A percentile compares a stretch with the other conserved stretches of the same genome.
These are phyloP conservation scores for Acrobasis repandana DNA, from an alignment of 2,888 invertebrate genomes.

Conservation along the genomic window DNA sequence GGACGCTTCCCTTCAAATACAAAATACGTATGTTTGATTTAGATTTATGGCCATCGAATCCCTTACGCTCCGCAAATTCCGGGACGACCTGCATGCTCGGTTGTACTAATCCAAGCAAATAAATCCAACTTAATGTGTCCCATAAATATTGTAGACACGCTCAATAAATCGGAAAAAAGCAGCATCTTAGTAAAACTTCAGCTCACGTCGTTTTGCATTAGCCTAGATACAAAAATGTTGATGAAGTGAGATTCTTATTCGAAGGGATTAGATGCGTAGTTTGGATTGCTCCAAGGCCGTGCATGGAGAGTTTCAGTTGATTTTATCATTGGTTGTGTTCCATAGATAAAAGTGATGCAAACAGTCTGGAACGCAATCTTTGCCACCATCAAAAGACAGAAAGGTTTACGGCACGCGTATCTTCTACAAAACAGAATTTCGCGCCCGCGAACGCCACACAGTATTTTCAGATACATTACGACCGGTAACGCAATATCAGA, in stretches of 20 bases:
- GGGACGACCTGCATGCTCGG: conserved; percentile 34
- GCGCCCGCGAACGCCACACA: background rate
- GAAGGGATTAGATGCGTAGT: conserved; percentile 22
- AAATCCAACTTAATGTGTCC: conserved; percentile 43
- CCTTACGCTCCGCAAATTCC: conserved; percentile 29
- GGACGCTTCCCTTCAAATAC: conserved; percentile 18
- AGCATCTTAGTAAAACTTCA: conserved; percentile 47
- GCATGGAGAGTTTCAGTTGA: conserved; percentile 38
- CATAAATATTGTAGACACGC: conserved; percentile 39
- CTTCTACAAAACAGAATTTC: conserved; percentile 19
- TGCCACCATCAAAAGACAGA: conserved; percentile 16
- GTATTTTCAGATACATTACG: conserved; percentile 21
- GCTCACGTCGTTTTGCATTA: conserved; percentile 25
- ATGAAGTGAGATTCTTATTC: conserved; percentile 33
- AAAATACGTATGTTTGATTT: conserved; percentile 19
- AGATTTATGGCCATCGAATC: conserved; percentile 53
- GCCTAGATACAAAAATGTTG: conserved; percentile 3
- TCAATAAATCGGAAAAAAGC: conserved; percentile 21
- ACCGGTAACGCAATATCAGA: conserved; percentile 2
- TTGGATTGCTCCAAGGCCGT: conserved; percentile 14
- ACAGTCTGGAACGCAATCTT: conserved; percentile 26
- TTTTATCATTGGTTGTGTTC: background rate
- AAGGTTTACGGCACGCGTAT: conserved; percentile 12
- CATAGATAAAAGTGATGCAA: conserved; percentile 18
- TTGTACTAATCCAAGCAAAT: conserved; percentile 38